Evolutionary conservation across 2,797 vertebrate genomes (phyloP).

Genomic region (Premnoplex brunnescens): DNA sequence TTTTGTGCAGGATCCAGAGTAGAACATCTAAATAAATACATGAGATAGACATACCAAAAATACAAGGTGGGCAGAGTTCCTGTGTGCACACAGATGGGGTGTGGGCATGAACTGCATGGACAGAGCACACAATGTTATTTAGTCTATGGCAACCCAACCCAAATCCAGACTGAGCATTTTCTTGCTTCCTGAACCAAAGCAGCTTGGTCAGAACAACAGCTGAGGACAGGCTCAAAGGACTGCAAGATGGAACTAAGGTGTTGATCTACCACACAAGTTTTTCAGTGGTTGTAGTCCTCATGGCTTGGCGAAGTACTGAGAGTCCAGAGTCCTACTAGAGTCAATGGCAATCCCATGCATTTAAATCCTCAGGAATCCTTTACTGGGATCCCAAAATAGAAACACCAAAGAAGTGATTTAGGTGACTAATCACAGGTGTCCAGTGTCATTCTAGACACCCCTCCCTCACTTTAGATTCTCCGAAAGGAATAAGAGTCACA

Average conservation of each 20-base stretch:
- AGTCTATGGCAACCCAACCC: background rate
- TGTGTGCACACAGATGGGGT: fast-evolving
- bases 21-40: background rate
- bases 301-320: background rate
- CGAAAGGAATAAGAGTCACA: background rate
- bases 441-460: background rate
- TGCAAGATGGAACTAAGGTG: background rate
- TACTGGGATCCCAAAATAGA: background rate
- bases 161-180: background rate
- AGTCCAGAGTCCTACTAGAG: background rate
- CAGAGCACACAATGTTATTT: background rate
- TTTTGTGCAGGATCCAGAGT: background rate
- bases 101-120: background rate
- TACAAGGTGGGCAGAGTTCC: background rate
- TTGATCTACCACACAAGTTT: background rate
- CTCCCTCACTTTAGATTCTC: background rate
- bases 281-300: background rate
- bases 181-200: background rate
- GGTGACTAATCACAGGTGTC: background rate
- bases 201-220: background rate
- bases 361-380: background rate
- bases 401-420: background rate
- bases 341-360: background rate
- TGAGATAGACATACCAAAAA: background rate
- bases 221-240: background rate